Base-by-base conservation (phyloP, 1,140 invertebrate species). In the Cydia fagiglandana region DNA sequence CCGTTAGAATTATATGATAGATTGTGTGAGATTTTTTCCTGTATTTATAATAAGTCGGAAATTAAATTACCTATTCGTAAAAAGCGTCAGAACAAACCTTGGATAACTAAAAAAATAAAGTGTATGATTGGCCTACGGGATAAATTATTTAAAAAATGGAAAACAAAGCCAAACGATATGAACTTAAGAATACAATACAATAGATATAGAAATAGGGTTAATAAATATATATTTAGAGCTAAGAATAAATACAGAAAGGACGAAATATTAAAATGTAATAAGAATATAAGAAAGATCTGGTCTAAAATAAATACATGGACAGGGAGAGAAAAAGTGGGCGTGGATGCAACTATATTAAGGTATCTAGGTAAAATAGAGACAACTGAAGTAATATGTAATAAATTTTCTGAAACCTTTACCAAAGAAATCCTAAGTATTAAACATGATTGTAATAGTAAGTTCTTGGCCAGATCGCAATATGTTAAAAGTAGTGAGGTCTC, bases 121-220 rank as follows among this genome's bases (percentile, higher is more conserved):
- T 41, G 24, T 10, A 77, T 81, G 79, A 64, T 84, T 68, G 6
- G 56, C 10, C 45, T 56, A 4, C 79, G 76, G 61, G 75, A 84
- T 56, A 10, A 66, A 6, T 66, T 82, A 56, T 84, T 81, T 70
- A 80, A 70, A 74, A 41, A 47, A 74, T 81, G 80, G 82, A 81
- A 81, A 80, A 20, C 50, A 45, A 13, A 75, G 2, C 68, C 80
- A 28, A 78, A 77, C 50, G 79, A 74, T 76, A 53, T 53, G 45
- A 74, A 56, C n/a, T 34, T 15, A 13, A 13, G 73, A 15, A 15
- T 74, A n/a, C 41, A 74, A 3, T 74, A 74, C 28, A 24, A 24
- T 24, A 24, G 24, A 24, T 24, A 24, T 24, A 24, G 24, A 24
- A 24, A 24, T 24, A 24, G 47, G 53, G 30, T 56, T 12, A 74